Evolutionary conservation across 53 echinoderm and acorn worm species (phyloP), one percentile per base, ranked within the genome.

Genomic region (Glandiceps talaboti): DNA sequence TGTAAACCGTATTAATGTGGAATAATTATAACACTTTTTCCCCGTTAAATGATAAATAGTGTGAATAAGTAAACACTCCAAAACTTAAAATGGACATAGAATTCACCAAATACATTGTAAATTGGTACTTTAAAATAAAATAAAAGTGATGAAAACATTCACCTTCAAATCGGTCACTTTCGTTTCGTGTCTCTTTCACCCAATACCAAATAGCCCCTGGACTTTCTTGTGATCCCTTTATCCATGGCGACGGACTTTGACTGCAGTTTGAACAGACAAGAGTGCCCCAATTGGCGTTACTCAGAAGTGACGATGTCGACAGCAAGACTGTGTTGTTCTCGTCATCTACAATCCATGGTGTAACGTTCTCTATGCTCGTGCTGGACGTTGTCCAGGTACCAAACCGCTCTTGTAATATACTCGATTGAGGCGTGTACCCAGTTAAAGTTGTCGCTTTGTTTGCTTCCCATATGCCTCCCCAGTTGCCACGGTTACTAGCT

Each of bases 401-500:
- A 30, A 92, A 90, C 83, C 84, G 87, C 33, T 87, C 82, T 27
- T 87, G 73, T 20, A 92, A 82, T 30, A 79, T 92, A 32, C 90
- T 80, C 0, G 27, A 33, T 75, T 90, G 90, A 32, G 81, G 29
- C 28, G 75, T 86, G 32, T 82, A 80, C 1, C 29, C 28, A 0
- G 82, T 86, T 31, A 92, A 87, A 31, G 85, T 83, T 77, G 83
- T 80, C 81, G 74, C 81, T 26, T 28, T 30, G 0, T 87, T 81
- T 0, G 83, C 88, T 73, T 92, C 90, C 30, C 83, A 92, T 30
- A 92, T 88, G 33, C 92, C 92, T 25, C 92, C 92, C 86, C 85
- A 92, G 1, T 86, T 72, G 25, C 92, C 92, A 30, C 83, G 79
- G 26, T 78, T 81, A n/a, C 87, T 78, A 27, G 92, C 85, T 30